phyloP scores from a whole-genome alignment of 2,888 invertebrate species.

The Coremacera marginata region DNA sequence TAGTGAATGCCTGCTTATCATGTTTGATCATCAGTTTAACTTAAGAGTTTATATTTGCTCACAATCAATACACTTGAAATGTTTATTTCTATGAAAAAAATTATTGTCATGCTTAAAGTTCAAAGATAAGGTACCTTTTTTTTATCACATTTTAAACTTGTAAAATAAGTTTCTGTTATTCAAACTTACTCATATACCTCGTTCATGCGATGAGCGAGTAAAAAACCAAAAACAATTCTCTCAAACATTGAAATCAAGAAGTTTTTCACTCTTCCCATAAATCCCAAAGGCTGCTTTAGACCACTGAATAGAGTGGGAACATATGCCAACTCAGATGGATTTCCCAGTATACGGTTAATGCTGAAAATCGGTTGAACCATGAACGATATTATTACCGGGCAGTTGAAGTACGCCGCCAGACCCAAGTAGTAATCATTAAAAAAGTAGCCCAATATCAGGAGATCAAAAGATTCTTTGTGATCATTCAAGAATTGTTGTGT shows the following conservation, averaged over 20 bases:
- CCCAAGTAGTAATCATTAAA: conserved; percentile 63
- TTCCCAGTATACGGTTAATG: conserved; percentile 54
- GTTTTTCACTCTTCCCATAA: conserved; percentile 51
- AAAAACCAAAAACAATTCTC: conserved; percentile 17
- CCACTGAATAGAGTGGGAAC: conserved; percentile 52
- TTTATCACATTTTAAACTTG: too few relatives aligned
- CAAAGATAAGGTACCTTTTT: too few relatives aligned
- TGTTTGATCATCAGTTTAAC: too few relatives aligned
- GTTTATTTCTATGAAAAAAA: too few relatives aligned
- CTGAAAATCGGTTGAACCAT: conserved; percentile 51
- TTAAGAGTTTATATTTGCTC: too few relatives aligned
- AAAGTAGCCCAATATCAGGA: conserved; percentile 60
- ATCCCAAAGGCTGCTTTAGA: conserved; percentile 51
- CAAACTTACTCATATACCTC: conserved; percentile 21
- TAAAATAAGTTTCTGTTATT: background rate
- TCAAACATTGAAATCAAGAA: conserved; percentile 46
- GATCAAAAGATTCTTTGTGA: conserved; percentile 56
- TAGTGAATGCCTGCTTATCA: too few relatives aligned
- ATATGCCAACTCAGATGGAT: conserved; percentile 57
- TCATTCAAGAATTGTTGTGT: conserved; percentile 50
- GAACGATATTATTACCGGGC: conserved; percentile 60
- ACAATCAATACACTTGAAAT: too few relatives aligned
- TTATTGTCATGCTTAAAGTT: too few relatives aligned
- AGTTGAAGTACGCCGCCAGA: conserved; percentile 61
- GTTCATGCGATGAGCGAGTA: conserved; percentile 21